These are phyloP conservation scores for Hirtodrosophila histrioides DNA, from an alignment of 2,888 invertebrate species.

Conservation along the genomic window DNA sequence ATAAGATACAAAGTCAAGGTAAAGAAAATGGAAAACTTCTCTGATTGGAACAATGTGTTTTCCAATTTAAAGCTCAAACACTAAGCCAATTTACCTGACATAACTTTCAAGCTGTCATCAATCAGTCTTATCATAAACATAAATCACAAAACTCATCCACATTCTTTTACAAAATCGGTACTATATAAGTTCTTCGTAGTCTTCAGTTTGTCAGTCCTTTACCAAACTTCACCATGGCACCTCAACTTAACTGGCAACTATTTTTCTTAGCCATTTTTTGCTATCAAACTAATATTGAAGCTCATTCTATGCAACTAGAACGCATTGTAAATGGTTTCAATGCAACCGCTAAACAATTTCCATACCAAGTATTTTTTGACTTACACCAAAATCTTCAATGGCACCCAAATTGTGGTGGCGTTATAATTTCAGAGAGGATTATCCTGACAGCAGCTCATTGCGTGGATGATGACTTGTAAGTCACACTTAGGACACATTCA, in stretches of 20 bases:
- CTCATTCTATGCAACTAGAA: neutral
- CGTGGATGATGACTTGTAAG: neutral
- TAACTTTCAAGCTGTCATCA: slow-evolving; percentile 21
- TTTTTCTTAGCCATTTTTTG: neutral
- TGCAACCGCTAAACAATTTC: slow-evolving; percentile 23
- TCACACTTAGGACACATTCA: neutral
- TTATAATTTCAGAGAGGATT: slow-evolving; percentile 13
- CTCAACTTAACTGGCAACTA: neutral
- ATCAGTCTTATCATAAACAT: neutral
- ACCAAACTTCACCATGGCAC: neutral
- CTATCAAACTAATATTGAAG: neutral
- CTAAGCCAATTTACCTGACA: slow-evolving; percentile 43
- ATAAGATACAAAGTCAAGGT: slow-evolving; percentile 27
- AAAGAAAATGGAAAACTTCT: too few relatives aligned
- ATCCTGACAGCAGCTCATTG: slow-evolving; percentile 40
- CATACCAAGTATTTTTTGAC: slow-evolving; percentile 18
- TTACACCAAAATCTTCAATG: neutral
- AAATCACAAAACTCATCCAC: neutral
- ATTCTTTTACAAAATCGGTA: neutral
- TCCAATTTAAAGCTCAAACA: slow-evolving; percentile 29
- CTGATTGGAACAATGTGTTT: slow-evolving; percentile 36
- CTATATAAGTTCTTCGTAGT: neutral
- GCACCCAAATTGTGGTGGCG: neutral
- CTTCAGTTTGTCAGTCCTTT: neutral
- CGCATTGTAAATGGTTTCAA: slow-evolving; percentile 15